Conservation (phyloP, 2,113 vertebrate species). For the Calypte anna region DNA sequence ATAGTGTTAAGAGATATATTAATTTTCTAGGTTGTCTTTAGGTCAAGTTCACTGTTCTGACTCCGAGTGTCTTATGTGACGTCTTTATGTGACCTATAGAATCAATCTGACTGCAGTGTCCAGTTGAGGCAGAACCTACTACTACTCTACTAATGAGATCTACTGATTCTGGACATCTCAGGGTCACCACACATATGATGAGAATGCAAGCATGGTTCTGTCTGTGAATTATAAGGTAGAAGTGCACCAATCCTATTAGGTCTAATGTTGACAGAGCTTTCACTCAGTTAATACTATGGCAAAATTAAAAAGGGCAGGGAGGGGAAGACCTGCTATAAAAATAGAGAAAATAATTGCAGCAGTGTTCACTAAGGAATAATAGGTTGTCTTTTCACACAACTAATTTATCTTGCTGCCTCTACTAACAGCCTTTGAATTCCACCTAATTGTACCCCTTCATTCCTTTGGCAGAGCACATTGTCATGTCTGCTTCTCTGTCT, state of each 20-base stretch:
- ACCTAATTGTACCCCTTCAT: background rate
- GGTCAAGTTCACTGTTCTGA: no score
- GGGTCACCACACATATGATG: background rate
- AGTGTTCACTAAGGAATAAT: background rate
- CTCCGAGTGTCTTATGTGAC: no score
- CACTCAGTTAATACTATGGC: background rate
- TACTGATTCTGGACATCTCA: background rate
- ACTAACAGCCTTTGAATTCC: constrained; percentile 13
- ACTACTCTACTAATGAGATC: background rate
- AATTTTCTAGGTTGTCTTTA: no score
- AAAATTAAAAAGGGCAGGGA: background rate
- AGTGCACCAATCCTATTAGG: background rate
- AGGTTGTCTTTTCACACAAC: background rate
- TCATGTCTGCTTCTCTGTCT: background rate
- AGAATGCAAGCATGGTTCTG: background rate
- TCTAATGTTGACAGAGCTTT: background rate
- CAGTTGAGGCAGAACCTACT: background rate
- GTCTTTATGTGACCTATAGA: background rate
- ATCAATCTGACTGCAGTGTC: background rate
- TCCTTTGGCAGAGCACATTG: constrained; percentile 13
- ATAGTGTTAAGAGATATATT: no score
- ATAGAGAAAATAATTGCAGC: constrained; percentile 36
- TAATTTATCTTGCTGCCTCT: constrained; percentile 42
- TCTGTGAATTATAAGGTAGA: background rate
- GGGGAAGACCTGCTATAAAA: background rate